Percentiles rank a stretch among this genome's conserved stretches.
Evolutionary conservation across 2,888 invertebrate genomes (phyloP).

Genomic region (Electrophaes corylata): DNA sequence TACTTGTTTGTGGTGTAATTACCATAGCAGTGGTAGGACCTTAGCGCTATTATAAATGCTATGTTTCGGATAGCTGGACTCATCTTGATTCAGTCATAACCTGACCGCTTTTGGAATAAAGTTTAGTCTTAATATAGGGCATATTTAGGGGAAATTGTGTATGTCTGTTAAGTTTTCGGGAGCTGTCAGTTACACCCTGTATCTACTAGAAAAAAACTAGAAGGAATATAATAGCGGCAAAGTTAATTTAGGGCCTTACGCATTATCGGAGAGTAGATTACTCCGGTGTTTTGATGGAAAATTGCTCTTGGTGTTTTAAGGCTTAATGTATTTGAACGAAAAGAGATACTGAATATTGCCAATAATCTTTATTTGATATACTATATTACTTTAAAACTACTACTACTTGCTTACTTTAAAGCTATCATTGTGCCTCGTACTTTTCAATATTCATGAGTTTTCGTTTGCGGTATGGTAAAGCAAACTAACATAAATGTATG

Average conservation of each 20-base stretch:
- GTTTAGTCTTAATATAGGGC: no score
- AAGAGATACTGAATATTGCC: neutral
- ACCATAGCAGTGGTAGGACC: no score
- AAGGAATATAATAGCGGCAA: neutral
- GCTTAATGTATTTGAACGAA: neutral
- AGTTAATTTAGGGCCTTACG: neutral
- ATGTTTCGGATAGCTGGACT: neutral
- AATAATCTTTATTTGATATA: no score
- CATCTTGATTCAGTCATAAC: no score
- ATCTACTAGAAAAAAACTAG: neutral
- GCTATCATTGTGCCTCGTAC: neutral
- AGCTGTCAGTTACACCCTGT: neutral
- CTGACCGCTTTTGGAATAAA: no score
- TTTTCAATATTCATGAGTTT: conserved; percentile 5
- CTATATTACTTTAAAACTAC: no score
- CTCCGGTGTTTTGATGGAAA: neutral
- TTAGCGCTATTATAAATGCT: neutral
- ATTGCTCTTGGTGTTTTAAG: neutral
- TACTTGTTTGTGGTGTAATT: neutral
- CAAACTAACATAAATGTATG: conserved; percentile 13
- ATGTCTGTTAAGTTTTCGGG: neutral
- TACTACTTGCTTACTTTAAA: neutral
- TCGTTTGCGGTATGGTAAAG: conserved; percentile 17
- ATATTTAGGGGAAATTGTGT: neutral
- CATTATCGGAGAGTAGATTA: neutral